These are phyloP conservation scores for Helogale parvula DNA, from an alignment of 2,113 vertebrate genomes.

Conservation along the genomic window DNA sequence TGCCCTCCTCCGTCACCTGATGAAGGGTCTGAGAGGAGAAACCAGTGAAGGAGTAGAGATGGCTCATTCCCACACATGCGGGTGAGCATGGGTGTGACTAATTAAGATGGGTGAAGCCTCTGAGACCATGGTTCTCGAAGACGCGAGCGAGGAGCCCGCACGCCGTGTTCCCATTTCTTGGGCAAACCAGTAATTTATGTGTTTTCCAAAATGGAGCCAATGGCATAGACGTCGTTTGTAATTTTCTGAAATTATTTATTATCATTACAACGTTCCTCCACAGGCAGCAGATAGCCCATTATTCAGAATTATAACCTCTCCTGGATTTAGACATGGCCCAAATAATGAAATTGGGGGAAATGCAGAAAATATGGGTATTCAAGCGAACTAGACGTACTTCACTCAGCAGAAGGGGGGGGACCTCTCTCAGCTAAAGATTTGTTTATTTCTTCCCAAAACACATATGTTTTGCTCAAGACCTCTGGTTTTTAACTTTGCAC, in stretches of 20 bases:
- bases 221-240: slow-evolving; percentile 21
- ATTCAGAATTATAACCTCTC: slow-evolving; percentile 56
- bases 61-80: fast-evolving
- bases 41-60: fast-evolving
- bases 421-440: background rate
- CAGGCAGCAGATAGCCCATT: slow-evolving; percentile 51
- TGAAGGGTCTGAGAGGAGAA: background rate
- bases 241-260: slow-evolving; percentile 70
- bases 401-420: background rate
- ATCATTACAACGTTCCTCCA: slow-evolving; percentile 46
- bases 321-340: slow-evolving; percentile 33
- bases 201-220: slow-evolving; percentile 28
- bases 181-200: slow-evolving; percentile 38
- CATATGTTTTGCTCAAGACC: background rate
- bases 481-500: background rate
- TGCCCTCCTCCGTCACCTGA: background rate
- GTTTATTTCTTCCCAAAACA: slow-evolving; percentile 36
- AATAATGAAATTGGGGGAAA: slow-evolving; percentile 55
- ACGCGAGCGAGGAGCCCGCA: background rate
- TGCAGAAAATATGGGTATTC: background rate
- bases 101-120: fast-evolving
- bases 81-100: background rate
- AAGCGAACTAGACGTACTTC: slow-evolving; percentile 22
- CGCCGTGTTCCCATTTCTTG: background rate
- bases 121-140: background rate